These are phyloP conservation scores for Anguilla rostrata DNA, from an alignment of 2,113 vertebrate genomes.

Conservation along the genomic window DNA sequence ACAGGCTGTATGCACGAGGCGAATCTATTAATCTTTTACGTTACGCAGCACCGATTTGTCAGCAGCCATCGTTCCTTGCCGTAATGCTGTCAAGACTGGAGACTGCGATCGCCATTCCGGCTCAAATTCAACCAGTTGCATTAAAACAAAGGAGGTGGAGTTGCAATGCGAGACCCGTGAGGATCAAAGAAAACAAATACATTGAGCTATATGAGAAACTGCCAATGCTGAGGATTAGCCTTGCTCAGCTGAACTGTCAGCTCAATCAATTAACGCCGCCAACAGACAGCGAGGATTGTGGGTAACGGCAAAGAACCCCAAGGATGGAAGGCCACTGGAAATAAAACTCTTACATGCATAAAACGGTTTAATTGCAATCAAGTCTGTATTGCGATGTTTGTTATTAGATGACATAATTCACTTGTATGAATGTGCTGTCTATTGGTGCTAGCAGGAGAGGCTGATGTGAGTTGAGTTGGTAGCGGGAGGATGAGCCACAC, in stretches of 20 bases:
- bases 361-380: background rate
- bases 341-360: background rate
- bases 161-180: background rate
- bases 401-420: background rate
- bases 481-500: conserved; percentile 66
- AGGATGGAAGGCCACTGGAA: background rate
- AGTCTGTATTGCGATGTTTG: background rate
- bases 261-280: background rate
- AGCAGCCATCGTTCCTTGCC: background rate
- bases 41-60: background rate
- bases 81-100: background rate
- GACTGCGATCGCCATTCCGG: background rate
- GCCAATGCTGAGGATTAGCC: background rate
- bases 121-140: background rate
- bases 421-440: background rate
- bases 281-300: background rate
- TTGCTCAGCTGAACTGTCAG: background rate
- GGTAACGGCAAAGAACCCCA: background rate
- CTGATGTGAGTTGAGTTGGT: background rate
- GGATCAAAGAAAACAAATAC: background rate
- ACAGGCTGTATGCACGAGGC: background rate
- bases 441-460: background rate
- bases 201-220: background rate
- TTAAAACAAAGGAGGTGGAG: background rate
- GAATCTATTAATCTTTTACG: background rate